Percentiles rank a stretch among this genome's conserved stretches.
phyloP scores from a whole-genome alignment of 2,797 vertebrate genomes.

The Sardinella longiceps region DNA sequence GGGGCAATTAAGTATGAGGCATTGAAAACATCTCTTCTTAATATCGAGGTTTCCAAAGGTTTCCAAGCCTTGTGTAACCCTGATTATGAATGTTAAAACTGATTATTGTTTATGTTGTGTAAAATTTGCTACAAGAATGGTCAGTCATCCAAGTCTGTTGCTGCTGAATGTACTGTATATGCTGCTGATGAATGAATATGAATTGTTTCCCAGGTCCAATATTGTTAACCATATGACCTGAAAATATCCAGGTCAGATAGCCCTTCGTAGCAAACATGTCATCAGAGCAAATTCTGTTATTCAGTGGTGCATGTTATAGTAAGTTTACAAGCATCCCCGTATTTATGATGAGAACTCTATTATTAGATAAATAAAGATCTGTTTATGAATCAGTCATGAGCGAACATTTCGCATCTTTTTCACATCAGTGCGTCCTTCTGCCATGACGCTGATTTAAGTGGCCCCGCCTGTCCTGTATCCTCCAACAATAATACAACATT shows the following conservation, averaged over 20 bases:
- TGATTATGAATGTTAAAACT: too few species aligned
- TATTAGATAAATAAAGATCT: neutral
- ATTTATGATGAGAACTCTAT: neutral
- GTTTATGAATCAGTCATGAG: neutral
- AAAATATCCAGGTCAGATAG: too few species aligned
- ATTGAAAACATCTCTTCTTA: neutral
- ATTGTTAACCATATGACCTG: too few species aligned
- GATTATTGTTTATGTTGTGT: too few species aligned
- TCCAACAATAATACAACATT: neutral
- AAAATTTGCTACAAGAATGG: too few species aligned
- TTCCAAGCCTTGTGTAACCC: neutral
- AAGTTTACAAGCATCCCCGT: neutral
- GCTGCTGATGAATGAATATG: too few species aligned
- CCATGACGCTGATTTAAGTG: neutral
- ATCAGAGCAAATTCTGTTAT: too few species aligned
- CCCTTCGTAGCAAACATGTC: too few species aligned
- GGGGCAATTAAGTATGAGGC: neutral
- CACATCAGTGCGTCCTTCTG: neutral
- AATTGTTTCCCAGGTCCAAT: too few species aligned
- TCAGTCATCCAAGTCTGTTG: too few species aligned
- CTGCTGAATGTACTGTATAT: too few species aligned
- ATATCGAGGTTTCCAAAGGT: neutral
- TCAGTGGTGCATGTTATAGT: too few species aligned
- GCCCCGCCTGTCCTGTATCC: neutral
- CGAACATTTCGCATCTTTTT: neutral